phyloP scores from a whole-genome alignment of 2,797 vertebrate genomes.

The Manis javanica region DNA sequence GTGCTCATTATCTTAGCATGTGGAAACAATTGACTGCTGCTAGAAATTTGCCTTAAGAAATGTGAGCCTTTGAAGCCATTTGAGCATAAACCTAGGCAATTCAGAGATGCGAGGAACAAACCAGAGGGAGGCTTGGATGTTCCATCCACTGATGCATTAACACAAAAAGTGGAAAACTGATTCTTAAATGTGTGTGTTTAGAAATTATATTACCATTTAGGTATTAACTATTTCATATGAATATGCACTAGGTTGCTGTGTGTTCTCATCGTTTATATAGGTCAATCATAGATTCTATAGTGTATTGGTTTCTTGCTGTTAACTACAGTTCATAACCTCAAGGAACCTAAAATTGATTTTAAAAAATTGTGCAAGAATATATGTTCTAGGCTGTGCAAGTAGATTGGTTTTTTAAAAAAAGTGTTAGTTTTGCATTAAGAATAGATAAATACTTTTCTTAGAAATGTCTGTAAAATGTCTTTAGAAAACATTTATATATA shows the following conservation, averaged over 20 bases:
- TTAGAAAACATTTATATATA: neutral
- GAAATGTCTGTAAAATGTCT: neutral
- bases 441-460: neutral
- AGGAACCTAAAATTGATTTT: neutral
- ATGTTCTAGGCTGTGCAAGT: neutral
- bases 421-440: neutral
- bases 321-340: neutral
- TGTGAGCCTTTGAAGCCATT: neutral
- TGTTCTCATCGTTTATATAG: neutral
- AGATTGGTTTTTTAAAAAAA: neutral
- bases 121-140: neutral
- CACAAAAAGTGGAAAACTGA: neutral
- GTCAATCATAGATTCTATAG: neutral
- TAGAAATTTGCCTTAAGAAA: slow-evolving; percentile 17
- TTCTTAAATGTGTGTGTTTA: neutral
- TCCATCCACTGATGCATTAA: neutral
- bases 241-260: neutral
- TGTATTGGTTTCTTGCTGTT: neutral
- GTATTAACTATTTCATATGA: neutral
- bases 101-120: neutral
- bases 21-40: neutral
- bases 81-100: neutral
- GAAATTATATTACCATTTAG: neutral
- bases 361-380: neutral
- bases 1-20: neutral